A percentile compares a stretch with the other conserved stretches of the same genome.
Conservation (phyloP, 2,888 invertebrate genomes). For the Sericinus montela region DNA sequence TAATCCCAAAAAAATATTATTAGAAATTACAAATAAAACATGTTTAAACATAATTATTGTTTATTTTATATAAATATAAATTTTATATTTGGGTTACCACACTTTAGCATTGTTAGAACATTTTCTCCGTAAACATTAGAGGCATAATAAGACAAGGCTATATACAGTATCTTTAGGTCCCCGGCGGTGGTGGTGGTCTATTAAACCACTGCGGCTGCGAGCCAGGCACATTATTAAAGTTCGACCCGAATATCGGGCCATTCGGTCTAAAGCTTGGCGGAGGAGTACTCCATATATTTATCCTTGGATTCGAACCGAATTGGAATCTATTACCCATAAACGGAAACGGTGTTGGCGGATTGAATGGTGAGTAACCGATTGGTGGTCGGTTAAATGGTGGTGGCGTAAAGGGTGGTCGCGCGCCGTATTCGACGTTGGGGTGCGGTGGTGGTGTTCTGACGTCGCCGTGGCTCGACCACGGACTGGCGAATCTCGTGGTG, state of each 20-base stretch:
- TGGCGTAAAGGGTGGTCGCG: conserved; percentile 24
- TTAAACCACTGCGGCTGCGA: conserved; percentile 52
- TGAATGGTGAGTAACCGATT: conserved; percentile 26
- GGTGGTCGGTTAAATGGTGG: conserved; percentile 42
- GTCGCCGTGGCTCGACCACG: conserved; percentile 29
- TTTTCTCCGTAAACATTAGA: conserved; percentile 34
- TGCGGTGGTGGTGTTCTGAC: conserved; percentile 46
- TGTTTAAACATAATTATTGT: conserved; percentile 32
- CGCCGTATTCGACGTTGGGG: conserved; percentile 26
- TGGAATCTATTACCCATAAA: conserved; percentile 42
- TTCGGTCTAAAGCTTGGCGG: conserved; percentile 38
- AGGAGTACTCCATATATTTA: conserved; percentile 31
- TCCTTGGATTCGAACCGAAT: conserved; percentile 43
- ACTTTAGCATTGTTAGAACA: conserved; percentile 61
- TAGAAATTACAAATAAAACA: conserved; percentile 24
- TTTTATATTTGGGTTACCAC: conserved; percentile 74
- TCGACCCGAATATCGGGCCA: conserved; percentile 45
- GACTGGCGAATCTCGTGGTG: conserved; percentile 36
- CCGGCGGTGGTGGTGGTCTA: conserved; percentile 62
- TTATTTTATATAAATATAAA: conserved; percentile 71
- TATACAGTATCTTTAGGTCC: conserved; percentile 47
- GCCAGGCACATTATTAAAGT: conserved; percentile 40
- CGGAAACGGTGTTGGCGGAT: conserved; percentile 33
- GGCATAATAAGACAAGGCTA: conserved; percentile 29
- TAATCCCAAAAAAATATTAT: no score